Evolutionary conservation across 2,113 vertebrate genomes (phyloP).

Genomic region (Oryzias javanicus): DNA sequence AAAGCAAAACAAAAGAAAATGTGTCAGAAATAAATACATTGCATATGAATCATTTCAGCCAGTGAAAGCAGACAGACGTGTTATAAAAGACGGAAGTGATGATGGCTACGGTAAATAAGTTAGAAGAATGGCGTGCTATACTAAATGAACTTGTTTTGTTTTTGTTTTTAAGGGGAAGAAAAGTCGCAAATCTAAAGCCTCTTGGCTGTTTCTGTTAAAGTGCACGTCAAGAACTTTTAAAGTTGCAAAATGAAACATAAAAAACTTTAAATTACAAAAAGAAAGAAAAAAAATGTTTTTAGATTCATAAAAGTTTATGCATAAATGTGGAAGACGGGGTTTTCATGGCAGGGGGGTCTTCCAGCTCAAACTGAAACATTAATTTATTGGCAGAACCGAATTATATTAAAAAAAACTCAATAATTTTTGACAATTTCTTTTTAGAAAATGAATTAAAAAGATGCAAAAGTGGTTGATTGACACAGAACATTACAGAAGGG

Average conservation of each 20-base stretch:
- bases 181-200: slow-evolving; percentile 70
- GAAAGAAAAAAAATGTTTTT: neutral
- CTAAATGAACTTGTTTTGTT: slow-evolving; percentile 46
- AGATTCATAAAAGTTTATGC: slow-evolving; percentile 55
- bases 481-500: slow-evolving; percentile 43
- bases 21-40: slow-evolving; percentile 88
- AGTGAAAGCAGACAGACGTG: slow-evolving; percentile 67
- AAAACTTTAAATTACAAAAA: slow-evolving; percentile 33
- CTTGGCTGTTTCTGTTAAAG: slow-evolving; percentile 83
- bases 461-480: slow-evolving; percentile 54
- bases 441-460: slow-evolving; percentile 13
- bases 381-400: slow-evolving; percentile 76
- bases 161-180: slow-evolving; percentile 56
- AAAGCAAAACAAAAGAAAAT: slow-evolving; percentile 80
- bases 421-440: slow-evolving; percentile 1
- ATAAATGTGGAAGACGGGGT: slow-evolving; percentile 73
- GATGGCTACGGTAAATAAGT: slow-evolving; percentile 83
- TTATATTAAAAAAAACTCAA: slow-evolving; percentile 49
- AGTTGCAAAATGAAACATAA: slow-evolving; percentile 66
- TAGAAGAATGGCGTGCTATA: slow-evolving; percentile 84
- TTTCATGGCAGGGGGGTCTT: slow-evolving; percentile 79
- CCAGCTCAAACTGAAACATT: slow-evolving; percentile 59
- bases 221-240: slow-evolving; percentile 85
- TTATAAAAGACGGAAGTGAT: slow-evolving; percentile 62
- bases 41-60: slow-evolving; percentile 67